Evolutionary conservation across 1,140 invertebrate species (phyloP).

Genomic region (Drosophila navojoa): DNA sequence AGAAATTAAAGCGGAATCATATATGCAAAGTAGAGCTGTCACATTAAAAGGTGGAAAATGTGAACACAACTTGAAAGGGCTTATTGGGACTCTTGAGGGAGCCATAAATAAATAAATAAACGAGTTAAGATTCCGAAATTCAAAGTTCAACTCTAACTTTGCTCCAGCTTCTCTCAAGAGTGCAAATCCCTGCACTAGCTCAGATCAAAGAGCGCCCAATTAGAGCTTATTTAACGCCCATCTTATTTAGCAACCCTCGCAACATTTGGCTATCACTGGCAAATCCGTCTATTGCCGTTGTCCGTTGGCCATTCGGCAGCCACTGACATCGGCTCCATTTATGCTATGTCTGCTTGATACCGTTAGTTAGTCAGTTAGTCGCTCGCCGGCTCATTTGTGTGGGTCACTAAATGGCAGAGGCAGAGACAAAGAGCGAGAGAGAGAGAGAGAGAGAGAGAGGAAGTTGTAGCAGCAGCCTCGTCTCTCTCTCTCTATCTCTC

Average conservation of each 20-base stretch:
- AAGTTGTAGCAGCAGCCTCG: not conserved
- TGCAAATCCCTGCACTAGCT: too few relatives aligned
- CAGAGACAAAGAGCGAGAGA: not conserved
- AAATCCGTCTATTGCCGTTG: slow-evolving; percentile 29
- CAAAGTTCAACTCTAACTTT: too few relatives aligned
- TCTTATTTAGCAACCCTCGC: slow-evolving; percentile 21
- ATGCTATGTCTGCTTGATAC: slow-evolving; percentile 35
- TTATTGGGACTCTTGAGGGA: too few relatives aligned
- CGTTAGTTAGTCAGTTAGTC: slow-evolving; percentile 65
- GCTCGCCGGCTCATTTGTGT: slow-evolving; percentile 38
- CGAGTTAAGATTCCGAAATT: too few relatives aligned
- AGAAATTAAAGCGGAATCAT: not conserved
- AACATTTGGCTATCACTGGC: slow-evolving; percentile 1
- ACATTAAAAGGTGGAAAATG: too few relatives aligned
- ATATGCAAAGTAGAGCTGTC: too few relatives aligned
- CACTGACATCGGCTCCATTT: not conserved
- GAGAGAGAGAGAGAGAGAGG: not conserved
- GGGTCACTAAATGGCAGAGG: slow-evolving; percentile 16
- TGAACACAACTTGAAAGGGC: too few relatives aligned
- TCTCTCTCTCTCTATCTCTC: too few relatives aligned
- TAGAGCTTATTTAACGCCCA: not conserved
- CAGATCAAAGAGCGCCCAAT: too few relatives aligned
- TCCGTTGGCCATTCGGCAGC: slow-evolving; percentile 1
- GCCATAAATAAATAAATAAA: too few relatives aligned
- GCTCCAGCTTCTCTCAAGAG: too few relatives aligned